Evolutionary conservation across 2,888 invertebrate genomes (phyloP).

Genomic region (Oligia strigilis): DNA sequence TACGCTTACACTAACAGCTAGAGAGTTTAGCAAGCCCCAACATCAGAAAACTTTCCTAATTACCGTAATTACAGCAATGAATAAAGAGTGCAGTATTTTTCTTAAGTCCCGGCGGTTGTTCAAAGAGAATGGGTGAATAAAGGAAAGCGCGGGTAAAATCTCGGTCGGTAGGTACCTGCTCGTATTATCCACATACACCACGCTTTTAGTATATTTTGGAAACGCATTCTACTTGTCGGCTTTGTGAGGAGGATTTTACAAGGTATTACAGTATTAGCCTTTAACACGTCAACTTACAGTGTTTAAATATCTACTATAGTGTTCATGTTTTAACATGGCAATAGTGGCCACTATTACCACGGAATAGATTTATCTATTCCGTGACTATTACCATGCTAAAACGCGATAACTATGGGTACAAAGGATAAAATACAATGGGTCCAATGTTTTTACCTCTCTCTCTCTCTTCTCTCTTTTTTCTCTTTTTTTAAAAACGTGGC

Average conservation of each 20-base stretch:
- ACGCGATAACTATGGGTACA: too few relatives aligned
- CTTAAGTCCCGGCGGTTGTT: not conserved
- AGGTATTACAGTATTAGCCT: not conserved
- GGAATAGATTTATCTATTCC: too few relatives aligned
- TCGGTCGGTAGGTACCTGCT: not conserved
- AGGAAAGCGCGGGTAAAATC: slow-evolving; percentile 17
- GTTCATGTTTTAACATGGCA: not conserved
- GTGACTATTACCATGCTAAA: too few relatives aligned
- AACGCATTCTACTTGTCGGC: not conserved
- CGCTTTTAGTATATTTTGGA: not conserved
- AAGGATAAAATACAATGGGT: too few relatives aligned
- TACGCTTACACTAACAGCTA: not conserved
- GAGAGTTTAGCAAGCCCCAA: not conserved
- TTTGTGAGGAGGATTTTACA: not conserved
- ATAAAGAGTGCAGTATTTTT: not conserved
- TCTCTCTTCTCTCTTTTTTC: too few relatives aligned
- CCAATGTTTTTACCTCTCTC: too few relatives aligned
- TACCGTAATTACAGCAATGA: slow-evolving; percentile 20
- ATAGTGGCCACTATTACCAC: not conserved
- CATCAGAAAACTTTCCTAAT: not conserved
- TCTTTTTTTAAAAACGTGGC: too few relatives aligned
- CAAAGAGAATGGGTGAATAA: slow-evolving; percentile 22
- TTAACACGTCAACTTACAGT: not conserved
- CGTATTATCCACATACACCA: not conserved
- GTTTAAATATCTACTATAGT: not conserved